Percentiles rank a stretch among this genome's conserved stretches.
phyloP scores from a whole-genome alignment of 2,888 invertebrate genomes.

The Cephus spinipes region DNA sequence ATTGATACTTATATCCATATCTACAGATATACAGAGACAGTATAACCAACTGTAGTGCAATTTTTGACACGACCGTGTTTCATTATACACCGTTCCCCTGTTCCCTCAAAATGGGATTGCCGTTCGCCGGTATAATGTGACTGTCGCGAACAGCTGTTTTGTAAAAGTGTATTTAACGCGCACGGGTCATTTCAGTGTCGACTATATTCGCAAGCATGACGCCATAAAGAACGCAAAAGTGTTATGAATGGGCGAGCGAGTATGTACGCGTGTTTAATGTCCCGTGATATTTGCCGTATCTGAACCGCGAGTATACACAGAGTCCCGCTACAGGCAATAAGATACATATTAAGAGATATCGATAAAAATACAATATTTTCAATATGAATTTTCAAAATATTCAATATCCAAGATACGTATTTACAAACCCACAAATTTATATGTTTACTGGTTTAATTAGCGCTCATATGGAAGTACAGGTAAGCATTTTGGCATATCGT shows the following conservation, averaged over 20 bases:
- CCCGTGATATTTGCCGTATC: constrained; percentile 2
- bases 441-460: not conserved
- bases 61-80: not conserved
- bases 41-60: not conserved
- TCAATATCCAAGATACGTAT: not conserved
- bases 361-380: not conserved
- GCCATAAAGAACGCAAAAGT: constrained; percentile 9
- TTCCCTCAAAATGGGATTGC: not conserved
- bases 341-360: not conserved
- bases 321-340: not conserved
- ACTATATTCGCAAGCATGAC: constrained; percentile 3
- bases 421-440: not conserved
- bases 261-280: not conserved
- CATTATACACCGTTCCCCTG: not conserved
- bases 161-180: constrained; percentile 6
- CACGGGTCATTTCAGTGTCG: not conserved
- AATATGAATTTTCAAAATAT: not conserved
- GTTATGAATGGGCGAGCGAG: constrained; percentile 5
- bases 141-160: constrained; percentile 1
- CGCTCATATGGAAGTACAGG: not conserved
- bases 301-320: not conserved
- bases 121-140: not conserved
- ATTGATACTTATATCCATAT: not conserved
- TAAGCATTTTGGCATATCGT: not conserved
- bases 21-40: not conserved